Base-by-base conservation (phyloP, 2,888 invertebrate genomes). In the Villa cingulata region DNA sequence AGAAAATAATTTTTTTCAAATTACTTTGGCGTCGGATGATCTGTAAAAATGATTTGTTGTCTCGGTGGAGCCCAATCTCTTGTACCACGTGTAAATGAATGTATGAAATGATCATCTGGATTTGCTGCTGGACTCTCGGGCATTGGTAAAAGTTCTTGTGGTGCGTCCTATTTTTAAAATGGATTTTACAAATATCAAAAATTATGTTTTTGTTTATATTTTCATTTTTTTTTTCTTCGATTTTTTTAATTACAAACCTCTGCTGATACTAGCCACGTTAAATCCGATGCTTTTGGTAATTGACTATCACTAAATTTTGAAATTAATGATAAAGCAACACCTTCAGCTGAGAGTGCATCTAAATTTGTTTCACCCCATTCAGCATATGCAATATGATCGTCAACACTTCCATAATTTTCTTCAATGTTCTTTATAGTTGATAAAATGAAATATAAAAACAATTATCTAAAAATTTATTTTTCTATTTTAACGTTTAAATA, bases 61-160 rank as follows among this genome's bases (percentile, higher is more conserved):
- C 88, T 71, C 0, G 87, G 87, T 15, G 88, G 88, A 1, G 88
- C 88, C 88, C 88, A 89, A 59, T 84, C 83, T 42, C 74, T 65
- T 15, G 84, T 87, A 9, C 88, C 88, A 36, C 88, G 71, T 19
- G 85, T 67, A 20, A 78, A 69, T 3, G 70, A 68, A 27, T 64
- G 62, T 37, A 61, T 53, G 15, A 61, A 50, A 56, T 72, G 71
- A 51, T 77, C 81, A 62, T 83, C 81, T 1, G 82, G 79, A 62
- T 77, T 78, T 7, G 80, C 70, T 6, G 58, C 54, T 71, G 77
- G 77, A 58, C 80, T 81, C 55, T 78, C 78, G 15, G 87, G 86
- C 59, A 88, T 64, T 2, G 87, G 86, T 48, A 87, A 68, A 40
- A 87, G 66, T 68, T 82, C 73, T 64, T 87, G 86, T 2, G 86